Evolutionary conservation across 1,140 invertebrate genomes (phyloP).

Genomic region (Panulirus ornatus): DNA sequence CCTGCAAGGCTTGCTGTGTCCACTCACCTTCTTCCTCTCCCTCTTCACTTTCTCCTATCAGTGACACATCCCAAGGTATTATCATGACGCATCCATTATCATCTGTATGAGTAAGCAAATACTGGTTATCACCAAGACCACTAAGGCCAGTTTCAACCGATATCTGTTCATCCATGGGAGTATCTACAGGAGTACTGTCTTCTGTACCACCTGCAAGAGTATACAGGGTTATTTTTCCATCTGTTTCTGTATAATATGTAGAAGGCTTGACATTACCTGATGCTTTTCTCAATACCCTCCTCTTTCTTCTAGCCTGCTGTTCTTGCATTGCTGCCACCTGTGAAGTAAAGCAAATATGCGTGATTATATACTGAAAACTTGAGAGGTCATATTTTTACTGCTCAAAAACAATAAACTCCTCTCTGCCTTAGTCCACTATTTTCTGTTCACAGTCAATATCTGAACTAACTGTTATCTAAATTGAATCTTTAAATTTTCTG

Average conservation of each 20-base stretch:
- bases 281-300: constrained; percentile 11
- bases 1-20: neutral
- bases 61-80: constrained; percentile 58
- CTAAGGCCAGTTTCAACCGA: constrained; percentile 19
- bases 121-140: constrained; percentile 48
- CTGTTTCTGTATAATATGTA: constrained; percentile 6
- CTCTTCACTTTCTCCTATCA: constrained; percentile 51
- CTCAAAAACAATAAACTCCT: no score
- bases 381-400: no score
- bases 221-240: constrained; percentile 51
- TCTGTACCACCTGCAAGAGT: neutral
- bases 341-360: no score
- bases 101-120: constrained; percentile 50
- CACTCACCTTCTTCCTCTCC: constrained; percentile 24
- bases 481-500: no score
- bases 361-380: no score
- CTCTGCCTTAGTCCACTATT: no score
- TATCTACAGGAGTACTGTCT: constrained; percentile 20
- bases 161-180: constrained; percentile 39
- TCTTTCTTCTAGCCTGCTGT: constrained; percentile 46
- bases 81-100: constrained; percentile 61
- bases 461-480: no score
- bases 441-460: no score
- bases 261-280: neutral
- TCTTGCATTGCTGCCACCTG: constrained; percentile 57